Conservation (phyloP, 92 coral and sea anemone species). For the Galaxea fascicularis region DNA sequence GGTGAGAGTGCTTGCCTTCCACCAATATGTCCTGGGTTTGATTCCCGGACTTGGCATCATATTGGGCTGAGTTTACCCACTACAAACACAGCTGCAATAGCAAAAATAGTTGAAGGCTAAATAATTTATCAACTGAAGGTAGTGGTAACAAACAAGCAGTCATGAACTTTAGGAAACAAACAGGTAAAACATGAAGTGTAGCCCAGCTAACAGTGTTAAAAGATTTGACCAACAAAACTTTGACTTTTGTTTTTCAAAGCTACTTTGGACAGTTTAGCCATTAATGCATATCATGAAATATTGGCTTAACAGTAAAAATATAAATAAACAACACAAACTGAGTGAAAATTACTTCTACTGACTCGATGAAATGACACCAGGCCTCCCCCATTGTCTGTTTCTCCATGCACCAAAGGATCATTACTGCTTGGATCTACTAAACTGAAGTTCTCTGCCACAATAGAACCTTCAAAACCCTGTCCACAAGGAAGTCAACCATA, state of each 20-base stretch:
- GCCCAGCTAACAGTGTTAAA: no score
- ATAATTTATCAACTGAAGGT: no score
- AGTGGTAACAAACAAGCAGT: no score
- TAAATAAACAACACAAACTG: background rate
- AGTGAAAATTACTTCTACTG: background rate
- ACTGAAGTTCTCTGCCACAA: constrained; percentile 93
- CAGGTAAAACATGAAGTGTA: no score
- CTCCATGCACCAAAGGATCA: constrained; percentile 68
- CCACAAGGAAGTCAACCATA: background rate
- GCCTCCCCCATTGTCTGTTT: constrained; percentile 84
- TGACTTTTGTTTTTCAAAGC: background rate
- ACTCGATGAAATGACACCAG: constrained; percentile 78
- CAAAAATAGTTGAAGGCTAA: no score
- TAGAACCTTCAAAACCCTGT: constrained; percentile 92
- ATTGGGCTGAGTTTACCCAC: no score
- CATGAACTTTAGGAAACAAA: no score
- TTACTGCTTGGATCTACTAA: constrained; percentile 72
- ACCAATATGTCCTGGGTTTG: no score
- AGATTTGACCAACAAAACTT: background rate
- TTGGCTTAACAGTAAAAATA: background rate
- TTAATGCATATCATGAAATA: background rate
- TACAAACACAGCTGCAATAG: no score
- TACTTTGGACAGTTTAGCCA: background rate
- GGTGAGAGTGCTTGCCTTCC: no score
- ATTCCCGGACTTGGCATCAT: no score